Percentiles rank a stretch among this genome's conserved stretches.
phyloP scores from a whole-genome alignment of 1,140 invertebrate genomes.

The Copidosoma floridanum region DNA sequence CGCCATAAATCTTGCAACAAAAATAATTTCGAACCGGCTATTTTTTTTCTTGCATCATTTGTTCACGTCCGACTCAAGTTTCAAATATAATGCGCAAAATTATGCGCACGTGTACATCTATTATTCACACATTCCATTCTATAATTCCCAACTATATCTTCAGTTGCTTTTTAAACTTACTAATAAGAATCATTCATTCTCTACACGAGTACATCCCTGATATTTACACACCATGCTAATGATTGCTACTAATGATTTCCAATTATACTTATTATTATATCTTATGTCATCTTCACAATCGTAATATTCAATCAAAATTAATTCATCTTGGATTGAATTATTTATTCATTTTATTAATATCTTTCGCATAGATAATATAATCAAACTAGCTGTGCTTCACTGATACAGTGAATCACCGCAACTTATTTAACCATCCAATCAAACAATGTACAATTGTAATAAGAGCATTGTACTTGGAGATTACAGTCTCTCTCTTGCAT shows the following conservation, averaged over 20 bases:
- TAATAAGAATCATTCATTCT: constrained; percentile 15
- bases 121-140: too few relatives aligned
- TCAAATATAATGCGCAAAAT: neutral
- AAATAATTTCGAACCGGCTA: too few relatives aligned
- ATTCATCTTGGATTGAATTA: constrained; percentile 19
- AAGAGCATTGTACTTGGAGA: constrained; percentile 32
- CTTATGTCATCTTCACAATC: constrained; percentile 9
- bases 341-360: constrained; percentile 47
- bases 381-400: constrained; percentile 46
- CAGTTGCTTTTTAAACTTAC: constrained; percentile 6
- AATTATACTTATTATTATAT: constrained; percentile 19
- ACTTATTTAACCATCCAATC: constrained; percentile 44
- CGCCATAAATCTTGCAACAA: constrained; percentile 4
- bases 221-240: constrained; percentile 25
- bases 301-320: constrained; percentile 20
- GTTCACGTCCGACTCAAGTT: too few relatives aligned
- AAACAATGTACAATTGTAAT: constrained; percentile 41
- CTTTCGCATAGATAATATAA: constrained; percentile 48
- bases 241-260: constrained; percentile 13
- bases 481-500: constrained; percentile 23
- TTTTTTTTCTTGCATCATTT: too few relatives aligned
- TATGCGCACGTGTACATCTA: too few relatives aligned
- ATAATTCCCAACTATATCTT: neutral
- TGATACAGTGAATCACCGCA: constrained; percentile 54
- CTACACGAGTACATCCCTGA: constrained; percentile 4